A percentile compares a stretch with the other conserved stretches of the same genome.
These are phyloP conservation scores for Heliothis subflexa DNA, from an alignment of 1,140 invertebrate genomes.

Conservation along the genomic window DNA sequence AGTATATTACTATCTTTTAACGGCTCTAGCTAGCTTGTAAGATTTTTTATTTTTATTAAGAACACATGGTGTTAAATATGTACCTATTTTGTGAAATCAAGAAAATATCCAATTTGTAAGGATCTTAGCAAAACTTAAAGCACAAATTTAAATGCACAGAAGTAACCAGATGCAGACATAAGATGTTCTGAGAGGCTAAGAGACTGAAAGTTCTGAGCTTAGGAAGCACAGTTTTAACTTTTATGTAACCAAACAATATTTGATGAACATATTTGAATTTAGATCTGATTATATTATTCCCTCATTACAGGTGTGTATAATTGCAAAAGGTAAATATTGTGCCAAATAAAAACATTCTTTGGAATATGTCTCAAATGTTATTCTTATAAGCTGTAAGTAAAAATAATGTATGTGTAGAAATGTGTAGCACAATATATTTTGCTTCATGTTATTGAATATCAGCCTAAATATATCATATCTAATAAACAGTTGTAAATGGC, in stretches of 20 bases:
- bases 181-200: conserved; percentile 23
- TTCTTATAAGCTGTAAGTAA: background rate
- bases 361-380: background rate
- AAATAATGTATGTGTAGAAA: background rate
- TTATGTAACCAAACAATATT: background rate
- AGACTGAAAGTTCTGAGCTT: conserved; percentile 34
- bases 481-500: conserved; percentile 24
- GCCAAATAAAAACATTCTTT: conserved; percentile 12
- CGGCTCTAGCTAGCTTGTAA: conserved; percentile 4
- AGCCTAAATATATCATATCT: background rate
- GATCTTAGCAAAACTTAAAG: background rate
- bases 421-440: conserved; percentile 6
- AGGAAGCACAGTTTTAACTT: background rate
- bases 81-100: too few species aligned
- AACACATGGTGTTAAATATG: too few species aligned
- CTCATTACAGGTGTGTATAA: background rate
- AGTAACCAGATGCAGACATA: background rate
- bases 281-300: conserved; percentile 14
- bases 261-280: background rate
- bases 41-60: too few species aligned
- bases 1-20: background rate
- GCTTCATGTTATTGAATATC: background rate
- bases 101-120: too few species aligned
- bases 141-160: background rate
- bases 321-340: background rate